phyloP scores from a whole-genome alignment of 2,797 vertebrate species.

The Hylomyscus alleni region DNA sequence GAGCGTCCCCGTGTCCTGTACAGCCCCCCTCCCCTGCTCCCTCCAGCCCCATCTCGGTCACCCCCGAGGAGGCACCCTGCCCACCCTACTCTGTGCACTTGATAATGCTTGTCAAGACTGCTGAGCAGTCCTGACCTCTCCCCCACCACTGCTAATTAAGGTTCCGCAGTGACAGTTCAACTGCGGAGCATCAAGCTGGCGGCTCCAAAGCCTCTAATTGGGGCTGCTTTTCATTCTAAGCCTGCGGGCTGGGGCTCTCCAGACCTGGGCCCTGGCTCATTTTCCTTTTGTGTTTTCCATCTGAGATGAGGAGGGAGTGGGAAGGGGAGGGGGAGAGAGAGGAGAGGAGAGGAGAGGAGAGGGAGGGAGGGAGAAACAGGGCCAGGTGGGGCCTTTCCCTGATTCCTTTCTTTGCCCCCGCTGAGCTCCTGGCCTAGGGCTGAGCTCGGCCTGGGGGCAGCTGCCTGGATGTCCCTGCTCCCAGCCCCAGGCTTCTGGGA shows the following conservation, averaged over 20 bases:
- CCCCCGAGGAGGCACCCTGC: slow-evolving; percentile 65
- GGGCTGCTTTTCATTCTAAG: slow-evolving; percentile 90
- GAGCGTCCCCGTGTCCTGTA: not conserved
- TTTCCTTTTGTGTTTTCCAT: slow-evolving; percentile 87
- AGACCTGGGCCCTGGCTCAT: slow-evolving; percentile 86
- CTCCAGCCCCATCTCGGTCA: not conserved
- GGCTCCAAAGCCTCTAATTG: slow-evolving; percentile 94
- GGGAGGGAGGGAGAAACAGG: not conserved
- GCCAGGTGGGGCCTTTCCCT: slow-evolving; percentile 39
- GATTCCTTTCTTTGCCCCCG: slow-evolving; percentile 49
- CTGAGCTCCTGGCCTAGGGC: slow-evolving; percentile 56
- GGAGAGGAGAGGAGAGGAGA: not conserved
- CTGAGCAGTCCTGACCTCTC: slow-evolving; percentile 94
- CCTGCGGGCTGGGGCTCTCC: slow-evolving; percentile 72
- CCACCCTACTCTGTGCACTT: slow-evolving; percentile 88
- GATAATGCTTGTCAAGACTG: slow-evolving; percentile 92
- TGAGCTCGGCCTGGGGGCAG: not conserved
- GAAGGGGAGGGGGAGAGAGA: not conserved
- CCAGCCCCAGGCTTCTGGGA: not conserved
- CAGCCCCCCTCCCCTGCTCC: not conserved
- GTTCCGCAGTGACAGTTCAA: slow-evolving; percentile 95
- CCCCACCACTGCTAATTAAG: slow-evolving; percentile 96
- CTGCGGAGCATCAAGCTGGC: slow-evolving; percentile 91
- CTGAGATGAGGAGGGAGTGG: slow-evolving; percentile 52
- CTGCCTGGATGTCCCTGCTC: not conserved